Percentiles rank a stretch among this genome's conserved stretches.
phyloP scores from a whole-genome alignment of 2,888 invertebrate species.

The Tribolium freemani region DNA sequence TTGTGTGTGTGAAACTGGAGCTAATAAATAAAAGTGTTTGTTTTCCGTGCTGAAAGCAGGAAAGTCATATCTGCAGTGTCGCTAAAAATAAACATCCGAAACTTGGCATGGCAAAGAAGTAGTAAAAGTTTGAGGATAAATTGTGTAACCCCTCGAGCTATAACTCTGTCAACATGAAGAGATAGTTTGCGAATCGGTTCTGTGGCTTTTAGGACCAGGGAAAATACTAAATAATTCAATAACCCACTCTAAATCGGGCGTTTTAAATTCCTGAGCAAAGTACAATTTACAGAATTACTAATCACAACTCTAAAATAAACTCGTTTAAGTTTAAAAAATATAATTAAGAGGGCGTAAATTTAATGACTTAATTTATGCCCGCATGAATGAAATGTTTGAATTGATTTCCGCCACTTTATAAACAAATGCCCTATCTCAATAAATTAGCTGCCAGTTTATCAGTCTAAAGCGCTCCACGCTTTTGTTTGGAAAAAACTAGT shows the following conservation, averaged over 20 bases:
- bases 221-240: too few relatives aligned
- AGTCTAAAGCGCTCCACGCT: background rate
- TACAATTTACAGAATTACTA: too few relatives aligned
- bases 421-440: background rate
- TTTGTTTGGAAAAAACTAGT: too few relatives aligned
- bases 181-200: background rate
- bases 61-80: conserved; percentile 1
- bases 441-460: background rate
- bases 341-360: background rate
- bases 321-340: background rate
- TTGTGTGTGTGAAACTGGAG: too few relatives aligned
- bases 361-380: background rate
- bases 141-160: background rate
- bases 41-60: background rate
- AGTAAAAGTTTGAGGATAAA: conserved; percentile 14
- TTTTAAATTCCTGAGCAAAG: too few relatives aligned
- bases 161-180: conserved; percentile 5
- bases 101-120: conserved; percentile 14
- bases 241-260: too few relatives aligned
- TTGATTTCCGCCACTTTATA: background rate
- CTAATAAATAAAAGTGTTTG: too few relatives aligned
- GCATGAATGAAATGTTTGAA: background rate
- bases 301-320: background rate
- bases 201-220: too few relatives aligned
- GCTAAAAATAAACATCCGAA: conserved; percentile 17